These are phyloP conservation scores for Coenonympha glycerion DNA, from an alignment of 2,888 invertebrate species.

Conservation along the genomic window DNA sequence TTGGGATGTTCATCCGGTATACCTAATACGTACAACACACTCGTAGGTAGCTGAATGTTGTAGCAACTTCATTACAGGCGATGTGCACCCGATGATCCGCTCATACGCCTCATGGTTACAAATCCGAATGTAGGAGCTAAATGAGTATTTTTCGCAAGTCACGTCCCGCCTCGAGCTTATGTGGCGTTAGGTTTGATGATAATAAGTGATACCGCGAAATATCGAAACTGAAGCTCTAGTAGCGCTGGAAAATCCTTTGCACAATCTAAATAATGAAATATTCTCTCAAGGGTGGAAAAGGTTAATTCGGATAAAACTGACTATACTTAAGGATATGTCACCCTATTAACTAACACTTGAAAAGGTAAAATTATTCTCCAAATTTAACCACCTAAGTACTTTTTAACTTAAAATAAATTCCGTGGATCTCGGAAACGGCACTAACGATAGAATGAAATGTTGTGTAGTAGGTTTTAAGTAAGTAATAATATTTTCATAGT, in stretches of 20 bases:
- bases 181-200: constrained; percentile 70
- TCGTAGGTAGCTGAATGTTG: not conserved
- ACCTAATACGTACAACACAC: not conserved
- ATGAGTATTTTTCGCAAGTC: constrained; percentile 71
- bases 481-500: too few species aligned
- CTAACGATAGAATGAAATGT: too few species aligned
- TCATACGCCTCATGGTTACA: constrained; percentile 37
- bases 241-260: constrained; percentile 34
- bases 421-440: too few species aligned
- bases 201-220: constrained; percentile 69
- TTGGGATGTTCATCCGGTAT: too few species aligned
- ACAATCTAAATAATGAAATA: not conserved
- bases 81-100: constrained; percentile 15
- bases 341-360: too few species aligned
- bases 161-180: constrained; percentile 68
- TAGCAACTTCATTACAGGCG: constrained; percentile 15
- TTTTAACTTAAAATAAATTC: too few species aligned
- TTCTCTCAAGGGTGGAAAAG: not conserved
- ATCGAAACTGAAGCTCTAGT: constrained; percentile 37
- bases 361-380: too few species aligned
- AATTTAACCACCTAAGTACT: too few species aligned
- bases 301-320: too few species aligned
- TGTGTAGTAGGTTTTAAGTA: too few species aligned
- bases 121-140: constrained; percentile 47
- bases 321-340: too few species aligned